Conservation (phyloP, 2,113 vertebrate species). For the Sphyrna mokarran region DNA sequence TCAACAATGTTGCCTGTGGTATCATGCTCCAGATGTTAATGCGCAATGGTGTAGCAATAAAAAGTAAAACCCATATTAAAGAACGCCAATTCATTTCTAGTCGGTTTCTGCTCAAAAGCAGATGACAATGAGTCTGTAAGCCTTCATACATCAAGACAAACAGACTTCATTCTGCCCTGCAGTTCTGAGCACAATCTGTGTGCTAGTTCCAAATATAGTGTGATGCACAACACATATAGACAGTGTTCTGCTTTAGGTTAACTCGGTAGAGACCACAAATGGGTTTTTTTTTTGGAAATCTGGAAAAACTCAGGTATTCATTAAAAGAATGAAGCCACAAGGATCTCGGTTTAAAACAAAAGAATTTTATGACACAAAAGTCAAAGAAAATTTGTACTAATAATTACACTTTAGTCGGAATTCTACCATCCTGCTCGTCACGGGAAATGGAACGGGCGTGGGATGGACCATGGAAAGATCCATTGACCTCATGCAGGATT, state of each 20-base stretch:
- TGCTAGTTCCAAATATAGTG: constrained; percentile 56
- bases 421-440: too few species aligned
- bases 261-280: not conserved
- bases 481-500: too few species aligned
- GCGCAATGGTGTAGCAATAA: not conserved
- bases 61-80: not conserved
- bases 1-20: not conserved
- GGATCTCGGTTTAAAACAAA: not conserved
- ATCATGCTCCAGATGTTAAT: not conserved
- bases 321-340: not conserved
- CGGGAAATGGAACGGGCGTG: too few species aligned
- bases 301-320: not conserved
- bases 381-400: not conserved
- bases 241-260: not conserved
- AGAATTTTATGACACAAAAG: not conserved
- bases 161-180: constrained; percentile 50
- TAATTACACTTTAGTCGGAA: not conserved
- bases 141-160: constrained; percentile 50
- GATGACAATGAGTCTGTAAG: constrained; percentile 40
- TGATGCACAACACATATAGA: not conserved
- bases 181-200: constrained; percentile 57
- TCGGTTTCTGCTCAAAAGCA: constrained; percentile 6
- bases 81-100: not conserved
- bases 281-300: not conserved
- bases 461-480: too few species aligned